phyloP scores from a whole-genome alignment of 2,888 invertebrate genomes.

The Athetis lepigone region DNA sequence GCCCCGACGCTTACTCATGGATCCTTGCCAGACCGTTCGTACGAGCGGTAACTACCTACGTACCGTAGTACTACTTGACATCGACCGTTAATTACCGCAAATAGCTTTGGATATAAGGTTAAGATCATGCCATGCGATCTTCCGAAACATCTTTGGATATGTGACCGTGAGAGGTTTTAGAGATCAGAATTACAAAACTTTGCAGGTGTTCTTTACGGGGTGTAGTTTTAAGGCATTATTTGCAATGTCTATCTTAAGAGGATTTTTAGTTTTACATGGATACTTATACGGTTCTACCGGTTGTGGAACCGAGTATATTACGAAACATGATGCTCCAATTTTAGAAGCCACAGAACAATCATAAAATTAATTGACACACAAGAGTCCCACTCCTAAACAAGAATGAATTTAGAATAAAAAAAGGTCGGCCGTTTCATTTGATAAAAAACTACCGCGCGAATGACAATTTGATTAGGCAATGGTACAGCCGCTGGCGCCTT shows the following conservation, averaged over 20 bases:
- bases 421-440: neutral
- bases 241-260: neutral
- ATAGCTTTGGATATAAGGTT: slow-evolving; percentile 43
- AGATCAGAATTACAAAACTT: neutral
- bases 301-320: neutral
- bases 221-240: too few relatives aligned
- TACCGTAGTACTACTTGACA: slow-evolving; percentile 44
- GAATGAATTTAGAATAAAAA: neutral
- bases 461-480: slow-evolving; percentile 22
- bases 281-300: neutral
- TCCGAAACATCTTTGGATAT: neutral
- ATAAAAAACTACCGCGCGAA: slow-evolving; percentile 7
- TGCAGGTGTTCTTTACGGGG: neutral
- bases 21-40: slow-evolving; percentile 79
- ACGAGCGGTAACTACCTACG: slow-evolving; percentile 57
- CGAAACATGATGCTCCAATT: neutral
- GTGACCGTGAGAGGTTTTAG: neutral
- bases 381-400: too few relatives aligned
- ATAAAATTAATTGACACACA: too few relatives aligned
- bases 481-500: slow-evolving; percentile 2
- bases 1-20: slow-evolving; percentile 77
- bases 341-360: too few relatives aligned
- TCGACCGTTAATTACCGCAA: slow-evolving; percentile 59
- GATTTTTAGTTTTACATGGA: neutral
- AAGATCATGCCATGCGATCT: slow-evolving; percentile 33